These are phyloP conservation scores for Camponotus vicinus DNA, from an alignment of 1,140 invertebrate species.

Conservation along the genomic window DNA sequence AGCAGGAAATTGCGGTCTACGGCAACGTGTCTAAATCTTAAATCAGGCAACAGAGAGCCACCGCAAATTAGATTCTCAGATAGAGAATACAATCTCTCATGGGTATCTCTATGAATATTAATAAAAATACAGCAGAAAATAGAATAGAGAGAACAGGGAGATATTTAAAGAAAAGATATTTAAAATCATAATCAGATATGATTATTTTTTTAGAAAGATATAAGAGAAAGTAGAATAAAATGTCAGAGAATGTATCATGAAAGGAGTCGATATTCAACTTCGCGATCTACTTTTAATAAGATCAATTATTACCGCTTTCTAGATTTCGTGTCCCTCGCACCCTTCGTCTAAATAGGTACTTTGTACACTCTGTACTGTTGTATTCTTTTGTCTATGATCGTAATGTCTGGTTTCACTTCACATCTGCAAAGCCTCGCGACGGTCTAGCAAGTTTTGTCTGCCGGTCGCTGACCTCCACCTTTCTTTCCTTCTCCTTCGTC, in stretches of 20 bases:
- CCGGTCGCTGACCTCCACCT: slow-evolving; percentile 77
- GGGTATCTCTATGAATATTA: not conserved
- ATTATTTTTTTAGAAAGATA: not conserved
- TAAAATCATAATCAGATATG: not conserved
- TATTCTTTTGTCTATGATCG: slow-evolving; percentile 14
- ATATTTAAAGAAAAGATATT: not conserved
- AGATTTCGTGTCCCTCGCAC: not conserved
- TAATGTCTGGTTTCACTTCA: slow-evolving; percentile 75
- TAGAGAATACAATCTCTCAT: not conserved
- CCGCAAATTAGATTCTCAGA: slow-evolving; percentile 15
- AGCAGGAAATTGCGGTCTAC: slow-evolving; percentile 44
- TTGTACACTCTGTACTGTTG: slow-evolving; percentile 5
- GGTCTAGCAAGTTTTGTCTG: slow-evolving; percentile 80
- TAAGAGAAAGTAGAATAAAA: not conserved
- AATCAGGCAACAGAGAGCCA: slow-evolving; percentile 25
- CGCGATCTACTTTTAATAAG: not conserved
- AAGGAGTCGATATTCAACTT: slow-evolving; percentile 8
- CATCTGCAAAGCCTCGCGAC: slow-evolving; percentile 75
- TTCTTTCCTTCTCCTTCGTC: slow-evolving; percentile 44
- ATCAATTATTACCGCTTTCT: not conserved
- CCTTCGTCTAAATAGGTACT: slow-evolving; percentile 15
- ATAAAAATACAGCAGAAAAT: not conserved
- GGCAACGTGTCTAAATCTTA: slow-evolving; percentile 32
- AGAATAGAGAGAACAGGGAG: not conserved
- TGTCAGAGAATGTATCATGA: not conserved